Evolutionary conservation across 2,888 invertebrate genomes (phyloP).

Genomic region (Junonia oenone): DNA sequence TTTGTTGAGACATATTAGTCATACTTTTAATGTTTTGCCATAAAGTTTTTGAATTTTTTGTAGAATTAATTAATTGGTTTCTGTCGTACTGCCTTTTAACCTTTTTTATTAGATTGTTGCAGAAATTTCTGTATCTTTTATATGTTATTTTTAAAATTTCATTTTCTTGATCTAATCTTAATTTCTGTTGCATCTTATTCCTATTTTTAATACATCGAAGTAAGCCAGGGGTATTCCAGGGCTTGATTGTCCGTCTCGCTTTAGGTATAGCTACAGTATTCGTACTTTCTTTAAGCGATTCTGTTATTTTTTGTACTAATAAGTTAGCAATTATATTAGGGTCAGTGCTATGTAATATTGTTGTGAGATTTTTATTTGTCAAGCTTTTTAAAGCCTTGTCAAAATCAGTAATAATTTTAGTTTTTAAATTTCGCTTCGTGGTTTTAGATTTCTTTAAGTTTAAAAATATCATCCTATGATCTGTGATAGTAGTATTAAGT

Average conservation of each 20-base stretch:
- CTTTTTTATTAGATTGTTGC: constrained; percentile 22
- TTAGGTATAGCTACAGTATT: not conserved
- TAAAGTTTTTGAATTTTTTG: constrained; percentile 12
- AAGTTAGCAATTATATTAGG: not conserved
- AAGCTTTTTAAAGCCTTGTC: not conserved
- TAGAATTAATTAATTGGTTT: constrained; percentile 4
- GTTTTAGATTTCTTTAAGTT: not conserved
- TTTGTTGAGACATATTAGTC: constrained; percentile 4
- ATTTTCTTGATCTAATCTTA: not conserved
- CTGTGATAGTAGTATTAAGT: constrained; percentile 15
- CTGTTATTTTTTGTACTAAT: not conserved
- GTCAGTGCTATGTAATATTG: not conserved
- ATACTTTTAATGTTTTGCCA: constrained; percentile 25
- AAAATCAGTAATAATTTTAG: not conserved
- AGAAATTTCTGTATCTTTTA: constrained; percentile 18
- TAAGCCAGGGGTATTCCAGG: not conserved
- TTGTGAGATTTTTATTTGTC: not conserved
- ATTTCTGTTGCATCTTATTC: constrained; percentile 6
- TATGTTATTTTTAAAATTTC: constrained; percentile 12
- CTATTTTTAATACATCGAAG: constrained; percentile 1
- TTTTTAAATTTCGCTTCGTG: not conserved
- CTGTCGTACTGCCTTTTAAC: constrained; percentile 19
- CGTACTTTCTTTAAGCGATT: not conserved
- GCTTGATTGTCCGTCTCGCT: not conserved
- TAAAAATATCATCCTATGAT: constrained; percentile 9